Base-by-base conservation (phyloP, 2,888 invertebrate genomes). In the Lacanobia wlatinum region DNA sequence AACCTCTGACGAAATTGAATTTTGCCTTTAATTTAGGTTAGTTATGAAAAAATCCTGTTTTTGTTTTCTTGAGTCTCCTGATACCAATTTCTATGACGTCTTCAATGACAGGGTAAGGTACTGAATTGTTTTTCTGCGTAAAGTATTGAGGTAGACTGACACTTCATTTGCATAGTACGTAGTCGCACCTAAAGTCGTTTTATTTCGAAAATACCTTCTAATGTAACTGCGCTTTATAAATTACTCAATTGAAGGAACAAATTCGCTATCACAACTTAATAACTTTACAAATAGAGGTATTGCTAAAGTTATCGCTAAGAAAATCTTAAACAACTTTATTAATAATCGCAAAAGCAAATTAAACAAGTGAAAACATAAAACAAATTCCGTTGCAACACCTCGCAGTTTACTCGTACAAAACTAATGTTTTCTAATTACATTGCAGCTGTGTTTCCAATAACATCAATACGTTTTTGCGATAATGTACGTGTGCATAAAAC, bases 341-440 rank as follows among this genome's bases (percentile, higher is more conserved):
- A 50, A 52, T 46, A 38, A 40, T n/a, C 48, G 23, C n/a, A 50
- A 66, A 56, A 56, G 50, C n/a, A 53, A 70, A 53, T 28, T 9
- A 16, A 71, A 43, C 34, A n/a, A 58, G 10, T 21, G n/a, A 43
- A 73, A 78, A 74, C 52, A 61, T 23, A 40, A 40, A 53, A 73
- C 23, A 28, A 68, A 64, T 34, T 23, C 21, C n/a, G 38, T 7
- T 43, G 34, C 23, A 48, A 68, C 23, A 63, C n/a, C 10, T 43
- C 43, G 8, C 14, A 59, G 62, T 70, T 80, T 70, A 70, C n/a
- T n/a, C n/a, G n/a, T n/a, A n/a, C 53, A 63, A 63, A 66, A 53
- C 28, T 4, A 55, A 46, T 55, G 43, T 38, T 76, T 80, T 58
- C 18, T 58, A 80, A 70, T 76, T 64, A 63, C 58, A 43, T 75